These are phyloP conservation scores for Antennarius maculatus DNA, from an alignment of 2,797 vertebrate genomes.

Conservation along the genomic window DNA sequence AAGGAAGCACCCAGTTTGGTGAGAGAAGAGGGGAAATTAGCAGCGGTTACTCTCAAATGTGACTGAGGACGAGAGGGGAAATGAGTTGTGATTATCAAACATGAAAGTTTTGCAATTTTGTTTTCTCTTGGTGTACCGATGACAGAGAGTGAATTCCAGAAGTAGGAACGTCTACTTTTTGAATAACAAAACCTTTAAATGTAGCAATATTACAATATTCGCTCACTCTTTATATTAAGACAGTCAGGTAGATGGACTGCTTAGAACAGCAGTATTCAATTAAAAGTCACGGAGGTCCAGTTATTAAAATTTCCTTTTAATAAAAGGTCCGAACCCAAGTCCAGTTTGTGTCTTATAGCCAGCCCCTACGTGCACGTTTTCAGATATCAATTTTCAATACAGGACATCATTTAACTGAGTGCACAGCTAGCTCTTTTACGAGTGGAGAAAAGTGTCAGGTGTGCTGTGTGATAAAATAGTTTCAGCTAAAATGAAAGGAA, in stretches of 20 bases:
- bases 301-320: too few relatives aligned
- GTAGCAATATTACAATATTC: neutral
- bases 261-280: too few relatives aligned
- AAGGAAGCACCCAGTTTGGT: conserved; percentile 47
- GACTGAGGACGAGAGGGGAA: conserved; percentile 46
- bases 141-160: conserved; percentile 8
- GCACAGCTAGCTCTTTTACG: too few relatives aligned
- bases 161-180: neutral
- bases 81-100: conserved; percentile 59
- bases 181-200: neutral
- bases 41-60: conserved; percentile 46
- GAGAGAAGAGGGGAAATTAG: conserved; percentile 53
- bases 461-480: too few relatives aligned
- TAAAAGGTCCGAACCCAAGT: too few relatives aligned
- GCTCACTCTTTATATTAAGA: neutral
- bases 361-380: too few relatives aligned
- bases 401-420: neutral
- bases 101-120: conserved; percentile 46
- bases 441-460: too few relatives aligned
- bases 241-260: neutral
- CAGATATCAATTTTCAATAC: too few relatives aligned
- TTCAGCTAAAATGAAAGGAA: too few relatives aligned
- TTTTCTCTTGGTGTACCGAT: conserved; percentile 47
- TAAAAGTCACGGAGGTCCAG: too few relatives aligned
- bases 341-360: too few relatives aligned